Conservation (phyloP, 2,113 vertebrate species). For the Empidonax alnorum region DNA sequence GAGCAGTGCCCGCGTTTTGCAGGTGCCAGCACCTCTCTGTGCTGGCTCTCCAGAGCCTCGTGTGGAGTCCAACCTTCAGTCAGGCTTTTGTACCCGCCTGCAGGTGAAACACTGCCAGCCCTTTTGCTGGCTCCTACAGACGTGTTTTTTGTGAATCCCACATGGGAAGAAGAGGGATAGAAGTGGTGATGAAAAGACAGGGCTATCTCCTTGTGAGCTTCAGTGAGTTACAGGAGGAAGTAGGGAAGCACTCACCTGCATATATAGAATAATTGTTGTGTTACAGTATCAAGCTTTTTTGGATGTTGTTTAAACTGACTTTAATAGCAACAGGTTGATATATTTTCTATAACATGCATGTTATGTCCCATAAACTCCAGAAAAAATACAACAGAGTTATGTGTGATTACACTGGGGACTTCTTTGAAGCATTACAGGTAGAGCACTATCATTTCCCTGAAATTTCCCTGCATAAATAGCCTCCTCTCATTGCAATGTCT, state of each 20-base stretch:
- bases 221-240: rapidly evolving
- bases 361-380: not conserved
- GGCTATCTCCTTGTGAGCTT: not conserved
- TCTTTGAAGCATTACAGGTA: not conserved
- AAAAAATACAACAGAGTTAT: not conserved
- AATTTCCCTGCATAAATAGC: not conserved
- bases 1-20: not conserved
- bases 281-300: not conserved
- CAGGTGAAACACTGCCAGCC: not conserved
- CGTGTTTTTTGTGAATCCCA: not conserved
- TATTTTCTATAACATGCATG: not conserved
- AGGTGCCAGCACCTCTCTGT: not conserved
- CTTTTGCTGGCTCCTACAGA: not conserved
- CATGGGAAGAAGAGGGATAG: not conserved
- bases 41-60: rapidly evolving
- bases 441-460: not conserved
- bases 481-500: not conserved
- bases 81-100: not conserved
- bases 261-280: not conserved
- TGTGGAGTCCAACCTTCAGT: not conserved
- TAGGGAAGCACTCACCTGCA: not conserved
- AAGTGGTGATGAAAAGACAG: not conserved
- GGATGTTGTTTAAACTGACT: not conserved
- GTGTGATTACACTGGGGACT: not conserved
- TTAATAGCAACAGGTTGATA: not conserved